Evolutionary conservation across 2,113 vertebrate genomes (phyloP).

Genomic region (Trochalopteron elliotii): DNA sequence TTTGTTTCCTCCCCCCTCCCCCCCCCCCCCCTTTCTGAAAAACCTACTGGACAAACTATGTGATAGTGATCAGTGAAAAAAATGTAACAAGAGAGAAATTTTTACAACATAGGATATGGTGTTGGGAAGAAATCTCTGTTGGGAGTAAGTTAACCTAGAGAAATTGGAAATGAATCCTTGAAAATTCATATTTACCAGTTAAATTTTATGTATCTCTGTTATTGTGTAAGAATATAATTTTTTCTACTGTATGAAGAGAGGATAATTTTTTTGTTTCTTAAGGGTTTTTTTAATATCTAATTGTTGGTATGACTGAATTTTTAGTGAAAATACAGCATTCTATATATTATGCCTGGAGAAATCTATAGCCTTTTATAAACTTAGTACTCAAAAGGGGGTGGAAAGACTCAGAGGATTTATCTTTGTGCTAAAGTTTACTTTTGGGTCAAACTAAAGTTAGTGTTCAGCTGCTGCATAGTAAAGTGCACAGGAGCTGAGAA

Average conservation of each 20-base stretch:
- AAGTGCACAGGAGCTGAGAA: neutral
- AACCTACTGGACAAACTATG: neutral
- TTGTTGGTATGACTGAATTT: neutral
- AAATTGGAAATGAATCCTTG: constrained; percentile 33
- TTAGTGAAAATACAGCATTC: neutral
- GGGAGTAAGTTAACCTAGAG: neutral
- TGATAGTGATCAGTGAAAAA: neutral
- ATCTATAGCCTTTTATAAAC: neutral
- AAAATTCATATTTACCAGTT: constrained; percentile 39
- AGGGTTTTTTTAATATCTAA: neutral
- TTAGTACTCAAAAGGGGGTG: neutral
- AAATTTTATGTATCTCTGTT: neutral
- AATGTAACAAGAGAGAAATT: neutral
- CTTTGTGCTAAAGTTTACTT: neutral
- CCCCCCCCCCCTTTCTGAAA: neutral
- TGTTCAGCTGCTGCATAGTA: neutral
- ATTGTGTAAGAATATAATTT: neutral
- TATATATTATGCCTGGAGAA: neutral
- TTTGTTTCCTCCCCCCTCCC: neutral
- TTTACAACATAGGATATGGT: neutral
- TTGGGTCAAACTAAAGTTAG: neutral
- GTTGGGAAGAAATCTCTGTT: neutral
- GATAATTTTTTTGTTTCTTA: neutral
- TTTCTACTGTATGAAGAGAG: neutral
- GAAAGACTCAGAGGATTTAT: neutral